Percentiles rank a stretch among this genome's conserved stretches.
Evolutionary conservation across 2,113 vertebrate genomes (phyloP).

Genomic region (Beaufortia kweichowensis): DNA sequence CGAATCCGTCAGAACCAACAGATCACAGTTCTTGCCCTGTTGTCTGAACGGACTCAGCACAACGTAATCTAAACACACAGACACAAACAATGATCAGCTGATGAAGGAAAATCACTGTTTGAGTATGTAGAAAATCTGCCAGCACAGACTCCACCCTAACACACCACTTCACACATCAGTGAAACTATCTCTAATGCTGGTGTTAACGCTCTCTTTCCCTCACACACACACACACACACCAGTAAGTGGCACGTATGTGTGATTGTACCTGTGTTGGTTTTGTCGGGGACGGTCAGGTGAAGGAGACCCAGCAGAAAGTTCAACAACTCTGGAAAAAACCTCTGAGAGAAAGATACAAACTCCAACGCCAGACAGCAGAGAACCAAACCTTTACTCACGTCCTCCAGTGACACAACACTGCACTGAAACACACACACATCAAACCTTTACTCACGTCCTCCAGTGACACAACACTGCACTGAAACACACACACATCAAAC

Average conservation of each 20-base stretch:
- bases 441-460: neutral
- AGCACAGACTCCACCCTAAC: neutral
- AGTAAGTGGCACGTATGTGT: neutral
- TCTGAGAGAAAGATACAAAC: constrained; percentile 84
- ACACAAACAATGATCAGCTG: neutral
- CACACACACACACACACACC: neutral
- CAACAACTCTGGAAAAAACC: constrained; percentile 88
- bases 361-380: constrained; percentile 86
- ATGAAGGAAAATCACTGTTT: neutral
- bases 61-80: constrained; percentile 70
- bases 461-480: constrained; percentile 79
- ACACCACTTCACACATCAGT: neutral
- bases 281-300: constrained; percentile 79
- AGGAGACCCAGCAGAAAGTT: constrained; percentile 87
- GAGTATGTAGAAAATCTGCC: neutral
- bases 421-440: constrained; percentile 72
- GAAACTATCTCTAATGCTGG: neutral
- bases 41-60: constrained; percentile 82
- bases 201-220: neutral
- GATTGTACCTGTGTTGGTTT: constrained; percentile 70
- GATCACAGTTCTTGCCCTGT: constrained; percentile 73
- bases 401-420: constrained; percentile 76
- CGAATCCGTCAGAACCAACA: constrained; percentile 75
- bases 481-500: neutral
- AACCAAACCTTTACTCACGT: constrained; percentile 81